Conservation (phyloP, 2,888 invertebrate genomes). For the Lithophane leautieri region DNA sequence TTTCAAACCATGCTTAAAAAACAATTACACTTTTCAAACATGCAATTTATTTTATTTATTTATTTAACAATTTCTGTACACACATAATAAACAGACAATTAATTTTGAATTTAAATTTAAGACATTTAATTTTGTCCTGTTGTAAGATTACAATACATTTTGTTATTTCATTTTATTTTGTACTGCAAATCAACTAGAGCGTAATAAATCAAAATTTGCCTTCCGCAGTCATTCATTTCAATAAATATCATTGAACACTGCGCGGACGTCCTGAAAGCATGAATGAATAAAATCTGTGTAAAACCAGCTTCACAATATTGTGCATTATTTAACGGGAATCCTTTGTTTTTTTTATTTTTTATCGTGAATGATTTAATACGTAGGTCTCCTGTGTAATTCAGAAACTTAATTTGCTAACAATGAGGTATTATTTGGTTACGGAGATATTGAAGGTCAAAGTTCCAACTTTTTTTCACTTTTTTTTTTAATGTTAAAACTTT, state of each 20-base stretch:
- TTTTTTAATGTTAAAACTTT: no score
- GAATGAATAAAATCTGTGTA: conserved; percentile 41
- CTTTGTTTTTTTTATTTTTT: conserved; percentile 13
- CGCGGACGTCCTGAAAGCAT: conserved; percentile 20
- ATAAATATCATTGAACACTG: conserved; percentile 49
- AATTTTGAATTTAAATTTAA: no score
- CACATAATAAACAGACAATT: no score
- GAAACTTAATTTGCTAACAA: no score
- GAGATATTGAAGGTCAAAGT: no score
- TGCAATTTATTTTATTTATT: no score
- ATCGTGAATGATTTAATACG: not conserved
- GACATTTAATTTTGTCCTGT: not conserved
- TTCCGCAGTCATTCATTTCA: conserved; percentile 33
- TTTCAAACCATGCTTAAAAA: no score
- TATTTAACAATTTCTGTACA: no score
- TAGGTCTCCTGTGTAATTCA: not conserved
- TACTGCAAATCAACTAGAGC: conserved; percentile 22
- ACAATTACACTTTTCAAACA: no score
- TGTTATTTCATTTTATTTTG: not conserved
- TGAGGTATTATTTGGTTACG: no score
- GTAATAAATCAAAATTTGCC: conserved; percentile 37
- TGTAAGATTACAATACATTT: not conserved
- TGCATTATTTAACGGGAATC: not conserved
- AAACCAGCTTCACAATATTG: conserved; percentile 14
- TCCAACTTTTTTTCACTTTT: no score